These are phyloP conservation scores for Vanessa cardui DNA, from an alignment of 2,888 invertebrate genomes.

Conservation along the genomic window DNA sequence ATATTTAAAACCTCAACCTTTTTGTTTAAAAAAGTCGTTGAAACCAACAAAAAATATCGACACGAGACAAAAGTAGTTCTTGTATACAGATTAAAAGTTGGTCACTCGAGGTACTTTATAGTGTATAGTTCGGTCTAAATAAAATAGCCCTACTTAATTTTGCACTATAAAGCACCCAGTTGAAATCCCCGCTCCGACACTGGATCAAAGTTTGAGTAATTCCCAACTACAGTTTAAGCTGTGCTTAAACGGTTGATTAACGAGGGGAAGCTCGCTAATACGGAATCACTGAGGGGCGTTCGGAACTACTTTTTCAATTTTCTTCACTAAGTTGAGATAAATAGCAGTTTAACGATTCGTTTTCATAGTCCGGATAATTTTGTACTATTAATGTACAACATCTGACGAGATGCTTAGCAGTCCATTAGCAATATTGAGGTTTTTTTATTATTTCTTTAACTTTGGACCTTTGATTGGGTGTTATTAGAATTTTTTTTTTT, in stretches of 20 bases:
- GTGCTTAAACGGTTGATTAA: constrained; percentile 67
- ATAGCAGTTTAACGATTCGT: constrained; percentile 7
- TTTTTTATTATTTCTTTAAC: background rate
- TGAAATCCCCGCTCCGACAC: constrained; percentile 37
- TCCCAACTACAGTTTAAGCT: constrained; percentile 63
- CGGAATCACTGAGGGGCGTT: constrained; percentile 27
- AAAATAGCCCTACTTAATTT: constrained; percentile 29
- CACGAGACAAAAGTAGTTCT: constrained; percentile 17
- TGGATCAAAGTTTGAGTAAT: constrained; percentile 53
- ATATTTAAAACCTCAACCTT: background rate
- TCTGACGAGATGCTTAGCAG: too few species aligned
- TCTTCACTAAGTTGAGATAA: constrained; percentile 26
- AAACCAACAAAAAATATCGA: background rate
- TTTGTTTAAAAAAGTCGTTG: background rate
- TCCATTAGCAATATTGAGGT: background rate
- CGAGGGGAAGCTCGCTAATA: constrained; percentile 53
- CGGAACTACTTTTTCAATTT: constrained; percentile 40
- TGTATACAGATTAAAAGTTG: constrained; percentile 27
- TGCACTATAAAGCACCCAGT: constrained; percentile 34
- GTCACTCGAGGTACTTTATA: constrained; percentile 22
- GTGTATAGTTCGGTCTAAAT: constrained; percentile 21
- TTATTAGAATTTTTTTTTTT: too few species aligned
- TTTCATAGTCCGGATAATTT: background rate
- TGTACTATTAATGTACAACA: background rate
- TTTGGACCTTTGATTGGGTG: background rate